Evolutionary conservation across 2,797 vertebrate species (phyloP).

Genomic region (Centroberyx gerrardi): DNA sequence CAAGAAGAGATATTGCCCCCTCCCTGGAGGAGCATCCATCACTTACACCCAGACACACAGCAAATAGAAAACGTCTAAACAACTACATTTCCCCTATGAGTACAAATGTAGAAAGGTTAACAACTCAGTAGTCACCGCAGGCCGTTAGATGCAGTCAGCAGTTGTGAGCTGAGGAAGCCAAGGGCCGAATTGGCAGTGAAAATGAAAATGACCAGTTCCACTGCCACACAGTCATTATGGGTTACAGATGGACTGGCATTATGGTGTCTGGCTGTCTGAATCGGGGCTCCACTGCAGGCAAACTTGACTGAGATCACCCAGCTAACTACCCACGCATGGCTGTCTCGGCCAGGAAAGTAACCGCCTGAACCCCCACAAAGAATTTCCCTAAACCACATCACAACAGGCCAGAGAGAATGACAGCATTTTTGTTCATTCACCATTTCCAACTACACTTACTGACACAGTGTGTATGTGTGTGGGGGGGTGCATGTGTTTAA

Average conservation of each 20-base stretch:
- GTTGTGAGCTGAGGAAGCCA: constrained; percentile 66
- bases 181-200: constrained; percentile 75
- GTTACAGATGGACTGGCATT: constrained; percentile 83
- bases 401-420: constrained; percentile 65
- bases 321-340: constrained; percentile 79
- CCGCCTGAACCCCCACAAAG: constrained; percentile 73
- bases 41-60: constrained; percentile 69
- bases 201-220: constrained; percentile 82
- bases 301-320: constrained; percentile 83
- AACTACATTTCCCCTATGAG: constrained; percentile 80
- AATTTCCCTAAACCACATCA: constrained; percentile 84
- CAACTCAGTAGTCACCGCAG: constrained; percentile 49
- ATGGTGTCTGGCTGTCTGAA: constrained; percentile 84
- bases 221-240: constrained; percentile 82
- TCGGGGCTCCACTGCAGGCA: constrained; percentile 77
- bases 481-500: constrained; percentile 5
- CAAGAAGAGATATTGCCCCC: constrained; percentile 70
- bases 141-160: constrained; percentile 75
- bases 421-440: constrained; percentile 69
- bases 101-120: constrained; percentile 79
- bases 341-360: constrained; percentile 79
- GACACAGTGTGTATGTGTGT: constrained; percentile 2
- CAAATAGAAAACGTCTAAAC: constrained; percentile 82
- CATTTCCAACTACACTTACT: constrained; percentile 49
- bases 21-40: constrained; percentile 82